phyloP scores from a whole-genome alignment of 2,797 vertebrate genomes.

The Jordanella pulchra region DNA sequence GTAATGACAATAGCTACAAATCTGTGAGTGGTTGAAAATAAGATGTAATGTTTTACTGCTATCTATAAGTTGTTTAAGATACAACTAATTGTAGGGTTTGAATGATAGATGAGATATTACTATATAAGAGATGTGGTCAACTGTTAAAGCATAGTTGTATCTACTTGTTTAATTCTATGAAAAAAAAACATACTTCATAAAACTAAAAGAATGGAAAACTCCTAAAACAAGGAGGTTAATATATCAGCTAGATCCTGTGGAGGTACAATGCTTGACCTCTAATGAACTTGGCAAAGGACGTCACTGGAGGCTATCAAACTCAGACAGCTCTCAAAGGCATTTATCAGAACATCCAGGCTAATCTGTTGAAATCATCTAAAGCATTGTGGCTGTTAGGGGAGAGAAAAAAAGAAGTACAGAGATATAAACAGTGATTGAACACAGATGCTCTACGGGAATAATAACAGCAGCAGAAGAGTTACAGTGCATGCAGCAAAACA shows the following conservation, averaged over 20 bases:
- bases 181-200: slow-evolving; percentile 51
- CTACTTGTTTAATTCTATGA: slow-evolving; percentile 27
- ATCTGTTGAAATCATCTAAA: slow-evolving; percentile 27
- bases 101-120: slow-evolving; percentile 3
- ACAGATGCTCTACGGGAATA: slow-evolving; percentile 39
- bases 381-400: slow-evolving; percentile 9
- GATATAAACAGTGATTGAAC: slow-evolving; percentile 44
- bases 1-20: background rate
- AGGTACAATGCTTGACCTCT: slow-evolving; percentile 52
- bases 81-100: background rate
- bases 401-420: background rate
- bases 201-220: slow-evolving; percentile 52
- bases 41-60: background rate
- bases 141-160: slow-evolving; percentile 29
- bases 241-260: slow-evolving; percentile 44
- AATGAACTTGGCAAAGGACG: slow-evolving; percentile 57
- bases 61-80: slow-evolving; percentile 11
- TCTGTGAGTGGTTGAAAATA: background rate
- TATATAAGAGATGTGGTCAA: slow-evolving; percentile 32
- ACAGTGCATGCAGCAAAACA: slow-evolving; percentile 7
- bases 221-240: slow-evolving; percentile 46
- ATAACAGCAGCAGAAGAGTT: slow-evolving; percentile 18
- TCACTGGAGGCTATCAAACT: slow-evolving; percentile 45
- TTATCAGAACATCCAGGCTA: slow-evolving; percentile 29
- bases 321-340: slow-evolving; percentile 54